Base-by-base conservation (phyloP, 1,140 invertebrate genomes). In the Cydia pomonella region DNA sequence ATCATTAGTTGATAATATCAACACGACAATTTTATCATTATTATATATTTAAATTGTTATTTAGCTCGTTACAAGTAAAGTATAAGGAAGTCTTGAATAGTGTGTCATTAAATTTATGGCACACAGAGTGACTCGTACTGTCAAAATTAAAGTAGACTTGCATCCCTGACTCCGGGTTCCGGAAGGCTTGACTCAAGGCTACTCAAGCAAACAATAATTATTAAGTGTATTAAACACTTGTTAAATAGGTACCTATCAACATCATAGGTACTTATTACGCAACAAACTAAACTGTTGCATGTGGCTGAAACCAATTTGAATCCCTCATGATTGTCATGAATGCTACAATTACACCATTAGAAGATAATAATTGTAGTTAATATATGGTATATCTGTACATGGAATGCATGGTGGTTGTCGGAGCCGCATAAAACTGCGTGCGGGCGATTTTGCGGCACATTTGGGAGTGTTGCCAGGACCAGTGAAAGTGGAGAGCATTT, bases 401-500 rank as follows among this genome's bases (percentile, higher is more conserved):
- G 89, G 89, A 84, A 90, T 92, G 86, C 86, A 80, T 88, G 81
- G 80, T 79, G 75, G 73, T 76, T 76, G 79, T 76, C 74, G 77
- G 80, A 73, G 78, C 69, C 73, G 73, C 79, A 83, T 90, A 92
- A 86, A 91, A 77, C 76, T 79, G 74, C 73, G 84, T 85, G 79
- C 83, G 78, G 84, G 84, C 73, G 44, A 69, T 66, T 77, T 80
- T 78, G 77, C 78, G 76, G 64, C 76, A 81, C 86, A 90, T 78
- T 85, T 74, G 33, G 75, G 76, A 79, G 75, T 78, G 78, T 79
- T 83, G 85, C 74, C 82, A 89, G 88, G 88, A 86, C 80, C 77
- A 84, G 89, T 91, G 90, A 92, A 92, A 92, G 90, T 88, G 84
- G 80, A 80, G 81, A 86, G 83, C 83, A 79, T 76, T 84, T 82